phyloP scores from a whole-genome alignment of 2,888 invertebrate species.

The Ptilodon capucinus region DNA sequence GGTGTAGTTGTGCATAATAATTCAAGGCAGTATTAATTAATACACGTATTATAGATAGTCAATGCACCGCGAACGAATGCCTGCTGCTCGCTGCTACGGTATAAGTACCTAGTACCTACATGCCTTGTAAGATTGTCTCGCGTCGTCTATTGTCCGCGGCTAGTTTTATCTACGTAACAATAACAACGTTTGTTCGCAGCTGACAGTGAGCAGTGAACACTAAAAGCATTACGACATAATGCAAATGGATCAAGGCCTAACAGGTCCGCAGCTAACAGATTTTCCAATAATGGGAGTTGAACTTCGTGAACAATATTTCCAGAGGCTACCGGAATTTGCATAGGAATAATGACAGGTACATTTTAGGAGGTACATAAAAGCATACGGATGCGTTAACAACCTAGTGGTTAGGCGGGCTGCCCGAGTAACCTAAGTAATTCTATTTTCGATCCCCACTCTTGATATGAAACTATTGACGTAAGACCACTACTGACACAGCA shows the following conservation, averaged over 20 bases:
- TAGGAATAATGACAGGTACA: no score
- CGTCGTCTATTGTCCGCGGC: background rate
- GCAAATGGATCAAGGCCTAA: conserved; percentile 37
- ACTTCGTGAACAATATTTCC: conserved; percentile 15
- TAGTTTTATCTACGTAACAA: background rate
- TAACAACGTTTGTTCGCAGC: conserved; percentile 1
- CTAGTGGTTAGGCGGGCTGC: no score
- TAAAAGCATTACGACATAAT: conserved; percentile 34
- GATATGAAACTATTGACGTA: no score
- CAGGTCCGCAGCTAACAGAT: conserved; percentile 40
- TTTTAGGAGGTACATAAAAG: no score
- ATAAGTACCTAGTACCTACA: background rate
- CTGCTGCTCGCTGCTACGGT: conserved; percentile 12
- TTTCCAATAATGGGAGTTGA: conserved; percentile 58
- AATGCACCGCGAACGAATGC: conserved; percentile 17
- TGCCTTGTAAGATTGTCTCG: background rate
- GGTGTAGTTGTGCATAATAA: conserved; percentile 39
- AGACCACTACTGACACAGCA: no score
- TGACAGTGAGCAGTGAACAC: conserved; percentile 9
- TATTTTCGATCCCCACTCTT: no score
- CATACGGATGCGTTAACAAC: no score
- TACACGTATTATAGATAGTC: conserved; percentile 34
- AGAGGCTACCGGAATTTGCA: no score
- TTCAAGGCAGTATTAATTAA: conserved; percentile 45
- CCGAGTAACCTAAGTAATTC: no score